A percentile compares a stretch with the other conserved stretches of the same genome.
phyloP scores from a whole-genome alignment of 2,888 invertebrate genomes.

The Rhyacophila evoluta region DNA sequence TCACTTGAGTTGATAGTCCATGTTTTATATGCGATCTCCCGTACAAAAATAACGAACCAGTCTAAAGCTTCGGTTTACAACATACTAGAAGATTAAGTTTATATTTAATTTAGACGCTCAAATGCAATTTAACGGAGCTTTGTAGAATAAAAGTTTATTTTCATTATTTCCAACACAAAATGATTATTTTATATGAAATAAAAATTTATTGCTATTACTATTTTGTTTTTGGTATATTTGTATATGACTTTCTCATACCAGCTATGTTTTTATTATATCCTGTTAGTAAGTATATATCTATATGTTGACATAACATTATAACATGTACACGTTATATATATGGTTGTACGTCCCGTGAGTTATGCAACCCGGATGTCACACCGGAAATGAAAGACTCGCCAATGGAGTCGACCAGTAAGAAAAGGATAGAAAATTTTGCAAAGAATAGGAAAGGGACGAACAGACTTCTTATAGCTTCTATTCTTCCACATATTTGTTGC shows the following conservation, averaged over 20 bases:
- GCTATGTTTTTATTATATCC: not conserved
- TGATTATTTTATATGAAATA: too few species aligned
- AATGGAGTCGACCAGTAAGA: not conserved
- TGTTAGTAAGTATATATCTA: not conserved
- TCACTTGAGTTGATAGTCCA: too few species aligned
- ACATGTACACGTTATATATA: not conserved
- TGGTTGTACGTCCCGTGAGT: constrained; percentile 16
- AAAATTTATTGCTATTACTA: too few species aligned
- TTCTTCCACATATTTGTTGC: not conserved
- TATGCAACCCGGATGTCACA: constrained; percentile 45
- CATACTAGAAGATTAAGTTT: too few species aligned
- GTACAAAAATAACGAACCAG: too few species aligned
- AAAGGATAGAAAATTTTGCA: not conserved
- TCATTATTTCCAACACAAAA: not conserved
- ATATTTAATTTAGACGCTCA: too few species aligned
- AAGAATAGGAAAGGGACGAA: not conserved
- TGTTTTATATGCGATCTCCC: too few species aligned
- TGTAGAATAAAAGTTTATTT: too few species aligned
- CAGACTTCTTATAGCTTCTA: not conserved
- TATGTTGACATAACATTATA: not conserved
- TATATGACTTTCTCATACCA: not conserved
- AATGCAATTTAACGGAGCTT: too few species aligned
- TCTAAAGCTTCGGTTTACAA: too few species aligned
- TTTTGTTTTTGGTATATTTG: not conserved
- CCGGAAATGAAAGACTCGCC: constrained; percentile 42